Conservation (phyloP, 2,797 vertebrate genomes). For the Trachurus trachurus region DNA sequence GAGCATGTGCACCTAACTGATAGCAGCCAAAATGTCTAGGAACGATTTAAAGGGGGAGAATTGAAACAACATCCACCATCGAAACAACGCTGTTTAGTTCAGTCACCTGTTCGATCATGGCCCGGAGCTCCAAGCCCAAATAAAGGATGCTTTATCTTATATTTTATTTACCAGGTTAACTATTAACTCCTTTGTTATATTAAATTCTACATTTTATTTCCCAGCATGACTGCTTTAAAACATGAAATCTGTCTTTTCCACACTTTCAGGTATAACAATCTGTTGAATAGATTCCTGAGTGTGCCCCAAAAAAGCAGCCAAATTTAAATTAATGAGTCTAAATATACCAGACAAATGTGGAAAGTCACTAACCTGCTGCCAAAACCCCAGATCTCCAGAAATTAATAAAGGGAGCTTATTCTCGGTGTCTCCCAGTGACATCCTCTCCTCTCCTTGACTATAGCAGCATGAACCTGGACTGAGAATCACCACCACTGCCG, state of each 20-base stretch:
- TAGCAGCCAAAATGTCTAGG: not conserved
- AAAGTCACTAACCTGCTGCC: not conserved
- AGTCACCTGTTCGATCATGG: not conserved
- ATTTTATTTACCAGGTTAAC: no score
- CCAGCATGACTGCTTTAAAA: not conserved
- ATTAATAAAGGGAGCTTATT: not conserved
- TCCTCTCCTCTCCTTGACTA: not conserved
- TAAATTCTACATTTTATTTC: not conserved
- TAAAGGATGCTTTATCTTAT: no score
- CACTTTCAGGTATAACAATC: not conserved
- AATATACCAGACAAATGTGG: not conserved
- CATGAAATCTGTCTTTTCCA: not conserved
- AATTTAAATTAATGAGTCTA: not conserved
- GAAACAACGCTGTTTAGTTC: not conserved
- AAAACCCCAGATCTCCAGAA: not conserved
- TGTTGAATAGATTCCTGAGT: not conserved
- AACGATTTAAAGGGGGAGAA: not conserved
- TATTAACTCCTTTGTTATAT: not conserved
- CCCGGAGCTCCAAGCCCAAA: no score
- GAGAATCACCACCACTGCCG: not conserved
- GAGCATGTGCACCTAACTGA: not conserved
- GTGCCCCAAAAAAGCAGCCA: not conserved
- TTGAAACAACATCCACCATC: not conserved
- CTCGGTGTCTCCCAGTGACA: not conserved
- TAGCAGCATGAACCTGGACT: slow-evolving; percentile 1